Evolutionary conservation across 2,888 invertebrate genomes (phyloP), one percentile per base, ranked within the genome.

Genomic region (Pachydiplax longipennis): DNA sequence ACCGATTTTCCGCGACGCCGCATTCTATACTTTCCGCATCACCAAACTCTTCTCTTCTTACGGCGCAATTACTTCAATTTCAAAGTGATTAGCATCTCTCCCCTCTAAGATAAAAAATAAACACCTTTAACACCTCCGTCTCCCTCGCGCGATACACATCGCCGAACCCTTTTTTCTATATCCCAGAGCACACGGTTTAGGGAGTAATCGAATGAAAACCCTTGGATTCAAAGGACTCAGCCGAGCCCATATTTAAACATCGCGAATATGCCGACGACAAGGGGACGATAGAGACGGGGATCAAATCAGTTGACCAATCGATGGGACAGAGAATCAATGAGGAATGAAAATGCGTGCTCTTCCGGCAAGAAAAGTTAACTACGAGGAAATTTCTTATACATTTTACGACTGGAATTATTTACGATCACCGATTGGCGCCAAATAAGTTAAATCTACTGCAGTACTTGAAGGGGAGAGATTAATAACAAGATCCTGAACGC

Each of bases 11-110:
- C 87, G 40, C 87, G 87, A 61, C 87, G 40, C 87, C 87, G 87
- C 87, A 87, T 87, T 87, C 87, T 61, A 87, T 87, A 87, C 87
- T 87, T 87, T 87, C 58, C 87, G 61, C 61, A 37, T 87, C 87
- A 87, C 87, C 61, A 87, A 87, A 37, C 87, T 37, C 87, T 87
- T 61, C 87, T 61, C 82, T 53, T 53, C 87, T 87, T 61, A 87
- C 87, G 87, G 61, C 25, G 87, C 87, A 87, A 87, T 87, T 87
- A 87, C 87, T 87, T 87, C 65, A 87, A 87, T 87, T 87, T 87
- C 87, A 87, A 87, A 87, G 87, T 87, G 87, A 87, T 87, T 87
- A 87, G 87, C 61, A 87, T 87, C 22, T 18, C 87, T 58, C 58
- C 35, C 87, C 53, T 18, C 53, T 53, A 53, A 53, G 18, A 53